phyloP scores from a whole-genome alignment of 53 echinoderm and acorn worm species.

The Arbacia lixula region DNA sequence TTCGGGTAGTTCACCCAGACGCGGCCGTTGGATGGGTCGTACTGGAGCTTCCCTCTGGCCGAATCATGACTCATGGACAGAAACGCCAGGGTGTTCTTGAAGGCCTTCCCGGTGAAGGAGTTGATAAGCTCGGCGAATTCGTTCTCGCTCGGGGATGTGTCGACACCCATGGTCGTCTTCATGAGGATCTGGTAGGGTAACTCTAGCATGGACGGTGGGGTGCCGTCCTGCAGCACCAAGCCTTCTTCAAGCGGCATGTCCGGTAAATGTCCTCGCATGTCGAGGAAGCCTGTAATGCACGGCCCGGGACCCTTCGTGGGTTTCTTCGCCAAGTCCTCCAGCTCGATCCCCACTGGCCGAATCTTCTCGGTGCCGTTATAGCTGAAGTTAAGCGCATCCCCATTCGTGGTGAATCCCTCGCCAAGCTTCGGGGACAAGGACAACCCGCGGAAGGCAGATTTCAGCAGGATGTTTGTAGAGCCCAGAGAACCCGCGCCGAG shows the following conservation, averaged over 20 bases:
- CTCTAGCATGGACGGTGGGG: constrained; percentile 71
- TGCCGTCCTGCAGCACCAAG: constrained; percentile 77
- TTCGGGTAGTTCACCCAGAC: constrained; percentile 76
- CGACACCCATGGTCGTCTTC: constrained; percentile 59
- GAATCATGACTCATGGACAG: constrained; percentile 81
- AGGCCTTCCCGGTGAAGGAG: constrained; percentile 62
- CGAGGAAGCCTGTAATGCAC: constrained; percentile 70
- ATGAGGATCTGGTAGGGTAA: constrained; percentile 69
- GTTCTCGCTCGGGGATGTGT: constrained; percentile 63
- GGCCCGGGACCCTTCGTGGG: constrained; percentile 70
- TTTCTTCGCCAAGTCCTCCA: constrained; percentile 38
- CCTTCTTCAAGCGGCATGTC: constrained; percentile 67
- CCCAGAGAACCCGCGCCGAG: constrained; percentile 82
- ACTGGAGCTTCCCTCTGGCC: constrained; percentile 54
- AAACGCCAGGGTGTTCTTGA: constrained; percentile 70
- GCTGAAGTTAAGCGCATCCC: constrained; percentile 80
- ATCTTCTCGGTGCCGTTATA: constrained; percentile 69
- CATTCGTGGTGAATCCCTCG: constrained; percentile 73
- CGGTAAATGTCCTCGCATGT: constrained; percentile 59
- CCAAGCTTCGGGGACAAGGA: constrained; percentile 63
- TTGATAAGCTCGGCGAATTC: constrained; percentile 62
- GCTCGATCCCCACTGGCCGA: constrained; percentile 62
- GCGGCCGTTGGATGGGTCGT: constrained; percentile 63
- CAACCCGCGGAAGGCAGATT: constrained; percentile 50
- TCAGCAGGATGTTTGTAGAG: constrained; percentile 78